Evolutionary conservation across 2,113 vertebrate genomes (phyloP).

Genomic region (Phyllostomus hastatus): DNA sequence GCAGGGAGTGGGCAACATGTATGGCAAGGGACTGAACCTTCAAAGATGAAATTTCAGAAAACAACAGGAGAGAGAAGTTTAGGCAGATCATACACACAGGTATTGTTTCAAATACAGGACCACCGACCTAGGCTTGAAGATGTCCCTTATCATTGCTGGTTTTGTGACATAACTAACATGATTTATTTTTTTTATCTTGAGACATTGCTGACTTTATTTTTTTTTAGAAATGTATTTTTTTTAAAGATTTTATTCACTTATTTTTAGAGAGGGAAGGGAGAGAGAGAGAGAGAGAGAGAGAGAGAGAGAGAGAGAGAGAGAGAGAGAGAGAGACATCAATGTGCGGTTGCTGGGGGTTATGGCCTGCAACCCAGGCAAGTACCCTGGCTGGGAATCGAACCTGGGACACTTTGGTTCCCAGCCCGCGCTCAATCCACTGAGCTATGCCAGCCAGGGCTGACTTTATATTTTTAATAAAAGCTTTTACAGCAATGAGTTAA

Average conservation of each 20-base stretch:
- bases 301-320: too few species aligned
- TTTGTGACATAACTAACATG: not conserved
- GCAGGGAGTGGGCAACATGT: not conserved
- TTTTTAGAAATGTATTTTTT: too few species aligned
- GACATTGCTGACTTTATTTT: not conserved
- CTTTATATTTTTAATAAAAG: not conserved
- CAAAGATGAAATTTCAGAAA: slow-evolving; percentile 11
- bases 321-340: too few species aligned
- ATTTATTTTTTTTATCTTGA: not conserved
- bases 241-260: too few species aligned
- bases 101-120: not conserved
- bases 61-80: not conserved
- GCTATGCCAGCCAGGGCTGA: too few species aligned
- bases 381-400: too few species aligned
- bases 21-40: not conserved
- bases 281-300: too few species aligned
- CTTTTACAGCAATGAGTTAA: not conserved
- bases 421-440: too few species aligned
- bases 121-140: not conserved
- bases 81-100: not conserved
- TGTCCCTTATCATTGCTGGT: not conserved
- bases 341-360: too few species aligned
- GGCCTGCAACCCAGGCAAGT: too few species aligned
- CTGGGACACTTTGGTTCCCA: too few species aligned
- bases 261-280: too few species aligned